A percentile compares a stretch with the other conserved stretches of the same genome.
Evolutionary conservation across 2,797 vertebrate species (phyloP).

Genomic region (Microctenopoma lineatum): DNA sequence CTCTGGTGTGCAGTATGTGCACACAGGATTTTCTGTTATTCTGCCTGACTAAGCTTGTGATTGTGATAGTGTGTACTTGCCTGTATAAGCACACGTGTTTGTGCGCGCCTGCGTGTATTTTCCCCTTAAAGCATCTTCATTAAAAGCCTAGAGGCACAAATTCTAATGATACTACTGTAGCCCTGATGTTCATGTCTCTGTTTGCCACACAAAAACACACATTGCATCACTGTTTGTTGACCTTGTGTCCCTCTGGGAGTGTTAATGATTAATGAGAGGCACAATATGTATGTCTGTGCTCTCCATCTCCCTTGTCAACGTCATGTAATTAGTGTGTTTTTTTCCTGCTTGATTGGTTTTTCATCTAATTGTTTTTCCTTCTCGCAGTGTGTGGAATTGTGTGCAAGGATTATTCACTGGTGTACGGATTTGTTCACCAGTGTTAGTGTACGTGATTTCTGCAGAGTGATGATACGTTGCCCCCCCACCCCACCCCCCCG

Average conservation of each 20-base stretch:
- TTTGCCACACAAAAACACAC: slow-evolving; percentile 32
- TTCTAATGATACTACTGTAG: slow-evolving; percentile 31
- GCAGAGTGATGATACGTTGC: slow-evolving; percentile 58
- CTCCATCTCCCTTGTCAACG: slow-evolving; percentile 37
- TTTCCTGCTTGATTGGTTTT: slow-evolving; percentile 40
- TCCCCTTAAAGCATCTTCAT: slow-evolving; percentile 58
- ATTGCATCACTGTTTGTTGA: slow-evolving; percentile 54
- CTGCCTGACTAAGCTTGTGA: slow-evolving; percentile 43
- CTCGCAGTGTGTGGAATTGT: not conserved
- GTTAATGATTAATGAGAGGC: slow-evolving; percentile 61
- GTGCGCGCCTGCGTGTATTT: slow-evolving; percentile 27
- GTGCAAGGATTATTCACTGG: not conserved
- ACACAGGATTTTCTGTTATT: slow-evolving; percentile 42
- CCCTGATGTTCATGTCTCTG: slow-evolving; percentile 28
- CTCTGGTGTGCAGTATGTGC: slow-evolving; percentile 46
- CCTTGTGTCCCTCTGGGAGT: slow-evolving; percentile 53
- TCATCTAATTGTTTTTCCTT: slow-evolving; percentile 25
- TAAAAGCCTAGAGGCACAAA: slow-evolving; percentile 62
- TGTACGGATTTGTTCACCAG: slow-evolving; percentile 22
- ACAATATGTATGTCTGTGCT: slow-evolving; percentile 45
- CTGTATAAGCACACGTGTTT: slow-evolving; percentile 3
- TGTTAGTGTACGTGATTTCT: slow-evolving; percentile 18
- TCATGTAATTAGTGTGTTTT: slow-evolving; percentile 50
- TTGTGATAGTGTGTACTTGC: not conserved
- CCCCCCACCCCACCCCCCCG: slow-evolving; percentile 26